Percentiles rank a stretch among this genome's conserved stretches.
These are phyloP conservation scores for Lepidurus arcticus DNA, from an alignment of 1,140 invertebrate genomes.

Conservation along the genomic window DNA sequence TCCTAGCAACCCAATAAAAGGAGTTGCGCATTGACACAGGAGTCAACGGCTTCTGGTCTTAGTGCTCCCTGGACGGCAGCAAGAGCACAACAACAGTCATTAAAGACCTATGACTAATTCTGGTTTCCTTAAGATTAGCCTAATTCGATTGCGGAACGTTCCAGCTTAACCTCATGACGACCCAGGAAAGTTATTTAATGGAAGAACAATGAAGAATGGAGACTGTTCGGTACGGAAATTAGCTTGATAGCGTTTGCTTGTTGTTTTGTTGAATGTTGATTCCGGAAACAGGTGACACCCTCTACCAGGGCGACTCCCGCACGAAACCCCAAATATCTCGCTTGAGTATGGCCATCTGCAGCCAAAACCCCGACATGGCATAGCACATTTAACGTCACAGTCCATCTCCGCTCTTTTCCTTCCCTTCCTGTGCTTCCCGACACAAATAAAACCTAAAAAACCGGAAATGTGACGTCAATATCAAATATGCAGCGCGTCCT, in stretches of 20 bases:
- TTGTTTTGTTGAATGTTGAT: constrained; percentile 15
- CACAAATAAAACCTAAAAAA: not conserved
- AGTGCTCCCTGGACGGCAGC: not conserved
- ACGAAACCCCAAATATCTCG: constrained; percentile 10
- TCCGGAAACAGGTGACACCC: constrained; percentile 20
- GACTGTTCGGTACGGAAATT: not conserved
- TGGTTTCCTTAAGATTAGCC: not conserved
- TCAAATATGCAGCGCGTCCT: not conserved
- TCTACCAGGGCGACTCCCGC: not conserved
- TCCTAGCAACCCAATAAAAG: not conserved
- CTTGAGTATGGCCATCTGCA: not conserved
- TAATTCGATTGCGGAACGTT: not conserved
- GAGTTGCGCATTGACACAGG: not conserved
- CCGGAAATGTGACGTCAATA: not conserved
- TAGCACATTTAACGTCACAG: not conserved
- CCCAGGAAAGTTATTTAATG: not conserved
- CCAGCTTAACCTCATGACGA: not conserved
- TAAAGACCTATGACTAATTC: constrained; percentile 1
- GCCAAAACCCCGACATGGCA: not conserved
- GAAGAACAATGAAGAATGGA: not conserved
- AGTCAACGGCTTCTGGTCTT: not conserved
- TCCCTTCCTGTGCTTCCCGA: not conserved
- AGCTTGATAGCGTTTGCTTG: constrained; percentile 13
- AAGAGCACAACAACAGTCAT: not conserved
- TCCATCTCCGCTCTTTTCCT: not conserved